A percentile compares a stretch with the other conserved stretches of the same genome.
phyloP scores from a whole-genome alignment of 1,140 invertebrate species.

The Platyscapa corneri region DNA sequence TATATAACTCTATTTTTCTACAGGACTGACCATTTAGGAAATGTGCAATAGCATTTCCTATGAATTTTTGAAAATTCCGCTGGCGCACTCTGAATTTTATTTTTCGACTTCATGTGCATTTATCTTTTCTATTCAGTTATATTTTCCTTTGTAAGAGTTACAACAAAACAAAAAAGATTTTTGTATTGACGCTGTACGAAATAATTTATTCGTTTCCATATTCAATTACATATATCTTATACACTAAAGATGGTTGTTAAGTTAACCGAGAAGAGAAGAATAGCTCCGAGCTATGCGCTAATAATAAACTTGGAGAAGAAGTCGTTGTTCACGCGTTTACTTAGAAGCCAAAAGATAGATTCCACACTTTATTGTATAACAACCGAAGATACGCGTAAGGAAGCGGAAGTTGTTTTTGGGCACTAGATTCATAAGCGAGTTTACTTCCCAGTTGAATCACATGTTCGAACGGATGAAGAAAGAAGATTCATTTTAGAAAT shows the following conservation, averaged over 20 bases:
- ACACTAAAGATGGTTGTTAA: background rate
- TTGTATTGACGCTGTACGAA: background rate
- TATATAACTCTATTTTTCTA: background rate
- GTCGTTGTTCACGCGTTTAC: background rate
- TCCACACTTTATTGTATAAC: background rate
- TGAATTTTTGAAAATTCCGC: background rate
- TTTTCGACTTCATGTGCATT: background rate
- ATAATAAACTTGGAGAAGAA: background rate
- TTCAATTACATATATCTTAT: background rate
- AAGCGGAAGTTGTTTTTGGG: background rate
- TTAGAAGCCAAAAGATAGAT: background rate
- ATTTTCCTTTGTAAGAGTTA: background rate
- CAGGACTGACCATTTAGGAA: background rate
- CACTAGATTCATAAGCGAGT: background rate
- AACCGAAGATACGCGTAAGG: background rate
- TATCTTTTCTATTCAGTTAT: background rate
- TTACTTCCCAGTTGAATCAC: background rate
- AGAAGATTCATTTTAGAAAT: background rate
- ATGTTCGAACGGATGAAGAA: background rate
- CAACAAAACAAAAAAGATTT: conserved; percentile 3
- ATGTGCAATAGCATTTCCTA: background rate
- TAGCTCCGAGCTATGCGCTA: background rate
- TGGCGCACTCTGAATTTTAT: background rate
- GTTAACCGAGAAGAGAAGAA: background rate
- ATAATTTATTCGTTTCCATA: background rate